Base-by-base conservation (phyloP, 2,113 vertebrate species). In the Melanotaenia duboulayi region DNA sequence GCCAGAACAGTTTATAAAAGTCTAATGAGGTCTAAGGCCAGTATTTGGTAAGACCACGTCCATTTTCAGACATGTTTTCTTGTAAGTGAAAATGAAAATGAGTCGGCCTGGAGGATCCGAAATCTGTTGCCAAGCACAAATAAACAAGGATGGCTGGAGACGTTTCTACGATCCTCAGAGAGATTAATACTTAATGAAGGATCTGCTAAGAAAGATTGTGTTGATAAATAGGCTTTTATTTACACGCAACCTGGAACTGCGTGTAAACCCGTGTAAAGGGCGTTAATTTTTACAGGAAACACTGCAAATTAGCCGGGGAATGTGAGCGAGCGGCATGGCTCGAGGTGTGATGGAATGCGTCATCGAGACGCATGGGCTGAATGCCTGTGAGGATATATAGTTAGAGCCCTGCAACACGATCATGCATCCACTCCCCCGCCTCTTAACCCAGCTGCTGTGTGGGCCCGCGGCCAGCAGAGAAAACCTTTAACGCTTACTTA, bases 401-500 rank as follows among this genome's bases (percentile, higher is more conserved):
- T 62, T 24, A 20, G 23, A 17, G 23, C 55, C 52, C 35, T 71
- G 73, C 25, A 74, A 80, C 65, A 49, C 17, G 59, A 87, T 11
- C 61, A 70, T 49, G 60, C 37, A 13, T 48, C 14, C 49, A 23
- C 23, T n/a, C 63, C 59, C 42, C 23, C 40, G 39, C 16, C 13
- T 32, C 93, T 87, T 90, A 58, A 79, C 95, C 61, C 92, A 95
- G 71, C 84, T 95, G 84, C 51, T 93, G 50, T 93, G 92, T 1
- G 93, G 92, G 57, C 90, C 92, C 0, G 85, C 63, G 0, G 93
- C 94, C 84, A 92, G 72, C 44, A 65, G 37, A 70, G 22, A 49
- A 23, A 61, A n/a, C 58, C 60, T 69, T 62, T 76, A 58, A 82
- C 40, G 55, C 40, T 71, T 51, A 75, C 58, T 69, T 57, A 76